Evolutionary conservation across 2,113 vertebrate species (phyloP).

Genomic region (Raja brachyura): DNA sequence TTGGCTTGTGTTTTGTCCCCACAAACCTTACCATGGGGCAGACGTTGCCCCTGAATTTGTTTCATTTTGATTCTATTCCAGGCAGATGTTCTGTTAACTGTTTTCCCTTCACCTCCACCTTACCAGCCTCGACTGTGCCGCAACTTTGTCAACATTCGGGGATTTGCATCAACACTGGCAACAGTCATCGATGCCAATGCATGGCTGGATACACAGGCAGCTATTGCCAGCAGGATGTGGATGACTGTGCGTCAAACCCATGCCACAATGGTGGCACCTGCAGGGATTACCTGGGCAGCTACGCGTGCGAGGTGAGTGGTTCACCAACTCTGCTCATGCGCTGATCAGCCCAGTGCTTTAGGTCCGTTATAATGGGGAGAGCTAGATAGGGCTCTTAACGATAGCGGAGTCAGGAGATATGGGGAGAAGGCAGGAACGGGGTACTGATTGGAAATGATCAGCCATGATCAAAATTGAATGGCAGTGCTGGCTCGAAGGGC

Average conservation of each 20-base stretch:
- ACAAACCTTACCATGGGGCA: not conserved
- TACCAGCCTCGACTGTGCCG: conserved; percentile 45
- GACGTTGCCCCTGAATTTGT: not conserved
- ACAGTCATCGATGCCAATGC: conserved; percentile 72
- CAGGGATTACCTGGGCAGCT: conserved; percentile 60
- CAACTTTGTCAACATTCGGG: conserved; percentile 74
- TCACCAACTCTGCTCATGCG: not conserved
- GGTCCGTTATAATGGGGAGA: no score
- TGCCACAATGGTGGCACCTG: conserved; percentile 70
- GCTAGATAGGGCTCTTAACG: no score
- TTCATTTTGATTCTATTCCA: not conserved
- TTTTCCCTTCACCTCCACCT: not conserved
- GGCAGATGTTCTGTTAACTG: not conserved
- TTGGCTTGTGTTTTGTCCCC: no score
- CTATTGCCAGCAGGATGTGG: conserved; percentile 74
- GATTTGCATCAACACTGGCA: conserved; percentile 61
- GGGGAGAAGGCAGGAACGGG: no score
- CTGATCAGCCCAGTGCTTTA: not conserved
- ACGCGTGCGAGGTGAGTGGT: conserved; percentile 62
- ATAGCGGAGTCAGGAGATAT: no score
- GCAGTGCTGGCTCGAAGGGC: no score
- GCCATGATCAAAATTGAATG: no score
- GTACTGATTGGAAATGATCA: no score
- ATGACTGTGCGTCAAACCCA: conserved; percentile 73
- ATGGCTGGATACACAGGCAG: conserved; percentile 77